Evolutionary conservation across 2,797 vertebrate genomes (phyloP).

Genomic region (Apogon hyalosoma): DNA sequence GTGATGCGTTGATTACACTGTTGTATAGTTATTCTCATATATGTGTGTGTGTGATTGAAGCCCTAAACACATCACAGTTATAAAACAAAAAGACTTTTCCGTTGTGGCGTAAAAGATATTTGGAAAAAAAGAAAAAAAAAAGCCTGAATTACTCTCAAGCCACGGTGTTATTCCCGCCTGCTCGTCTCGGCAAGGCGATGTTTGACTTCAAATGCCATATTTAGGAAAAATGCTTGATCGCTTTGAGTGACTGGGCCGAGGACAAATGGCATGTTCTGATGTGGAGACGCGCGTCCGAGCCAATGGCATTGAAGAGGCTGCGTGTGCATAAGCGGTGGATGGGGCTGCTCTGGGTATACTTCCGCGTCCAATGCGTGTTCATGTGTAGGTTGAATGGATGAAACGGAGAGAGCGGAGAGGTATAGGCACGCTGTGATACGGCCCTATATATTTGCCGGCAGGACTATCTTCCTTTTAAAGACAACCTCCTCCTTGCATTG

Average conservation of each 20-base stretch:
- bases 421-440: slow-evolving; percentile 88
- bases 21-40: too few relatives aligned
- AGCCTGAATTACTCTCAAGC: slow-evolving; percentile 12
- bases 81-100: too few relatives aligned
- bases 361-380: slow-evolving; percentile 84
- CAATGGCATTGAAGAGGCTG: slow-evolving; percentile 74
- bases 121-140: not conserved
- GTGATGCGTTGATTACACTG: too few relatives aligned
- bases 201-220: slow-evolving; percentile 79
- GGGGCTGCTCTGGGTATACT: slow-evolving; percentile 80
- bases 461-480: slow-evolving; percentile 90
- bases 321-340: slow-evolving; percentile 57
- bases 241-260: slow-evolving; percentile 71
- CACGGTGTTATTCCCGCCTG: slow-evolving; percentile 42
- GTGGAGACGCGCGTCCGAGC: slow-evolving; percentile 60
- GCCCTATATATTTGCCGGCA: slow-evolving; percentile 90
- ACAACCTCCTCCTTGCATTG: slow-evolving; percentile 85
- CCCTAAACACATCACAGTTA: too few relatives aligned
- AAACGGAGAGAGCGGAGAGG: slow-evolving; percentile 86
- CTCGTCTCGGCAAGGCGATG: slow-evolving; percentile 51
- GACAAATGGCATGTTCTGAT: slow-evolving; percentile 69
- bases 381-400: slow-evolving; percentile 83
- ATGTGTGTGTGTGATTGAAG: too few relatives aligned
- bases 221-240: slow-evolving; percentile 58
- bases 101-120: slow-evolving; percentile 36